Base-by-base conservation (phyloP, 2,113 vertebrate species). In the Trichechus manatus region DNA sequence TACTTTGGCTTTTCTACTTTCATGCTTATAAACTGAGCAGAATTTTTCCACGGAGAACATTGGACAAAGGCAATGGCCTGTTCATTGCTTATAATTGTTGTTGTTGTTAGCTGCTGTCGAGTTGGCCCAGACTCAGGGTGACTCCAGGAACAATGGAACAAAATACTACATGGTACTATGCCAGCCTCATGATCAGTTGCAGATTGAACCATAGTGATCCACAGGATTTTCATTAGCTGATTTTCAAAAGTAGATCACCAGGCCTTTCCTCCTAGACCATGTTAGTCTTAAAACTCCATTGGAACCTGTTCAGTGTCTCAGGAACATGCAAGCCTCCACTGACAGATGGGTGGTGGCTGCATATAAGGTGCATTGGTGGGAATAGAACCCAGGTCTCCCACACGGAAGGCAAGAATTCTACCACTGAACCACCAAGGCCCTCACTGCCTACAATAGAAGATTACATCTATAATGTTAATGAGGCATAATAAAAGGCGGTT, bases 1-100 rank as follows among this genome's bases (percentile, higher is more conserved):
- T 89, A 93, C 33, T 94, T 85, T 85, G 33, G 42, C 22, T 33
- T 96, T 96, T 93, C 77, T 15, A 83, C 23, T 91, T 88, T 96
- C 19, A 39, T 29, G 47, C 23, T 79, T 94, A 11, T 84, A 92
- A 88, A 36, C 22, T 50, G 22, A 53, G 56, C 4, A 78, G 47
- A 86, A 79, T 72, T 23, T 97, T 92, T 96, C 63, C 56, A 19
- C 56, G 87, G 70, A 93, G 56, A 83, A 44, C 31, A 44, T 6
- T 94, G 89, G 6, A 31, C 33, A 92, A 90, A 86, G 11, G n/a
- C 22, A 11, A 44, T 91, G 64, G 68, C 20, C 63, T 93, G 3
- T 50, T 79, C 29, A 79, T 5, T 61, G 33, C 50, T 50, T 89
- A 3, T 36, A 29, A 47, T 4, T 68, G 31, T 39, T 39, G 70